Evolutionary conservation across 1,140 invertebrate species (phyloP), one percentile per base, ranked within the genome.

Genomic region (Brachionus rubens): DNA sequence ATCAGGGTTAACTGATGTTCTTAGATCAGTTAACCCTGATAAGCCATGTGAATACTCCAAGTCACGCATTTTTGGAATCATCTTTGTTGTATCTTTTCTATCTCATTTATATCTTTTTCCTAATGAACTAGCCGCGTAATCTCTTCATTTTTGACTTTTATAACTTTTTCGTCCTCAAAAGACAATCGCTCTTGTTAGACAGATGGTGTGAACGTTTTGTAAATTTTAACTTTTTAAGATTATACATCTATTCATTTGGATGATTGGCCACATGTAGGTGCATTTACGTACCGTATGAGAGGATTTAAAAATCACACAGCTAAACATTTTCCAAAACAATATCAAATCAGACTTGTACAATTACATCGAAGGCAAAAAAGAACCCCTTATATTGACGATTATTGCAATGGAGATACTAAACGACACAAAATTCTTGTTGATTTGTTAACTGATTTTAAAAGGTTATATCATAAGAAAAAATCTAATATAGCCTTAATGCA

Each of bases 321-420:
- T 0, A 90, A 96, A 84, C 93, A 96, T 84, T 96, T 94, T 81
- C 89, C 94, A 86, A 85, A 92, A 43, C 88, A 91, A 0, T 96
- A 89, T 82, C 92, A 91, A 79, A 77, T 90, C 36, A 86, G 86
- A 3, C 83, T 87, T 16, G 82, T 89, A 24, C 85, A 87, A 26
- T 78, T 78, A 28, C 78, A 79, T 46, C 52, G 9, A 78, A 79
- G 1, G 78, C 83, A 77, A 68, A 10, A 3, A 46, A 46, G 14
- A 46, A 7, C 26, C 7, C 7, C 3, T 26, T 26, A 21, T 26
- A 24, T 7, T 4, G 21, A 67, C 26, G 7, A n/a, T 24, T 78
- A 75, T 88, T 97, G 94, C 81, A 84, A 92, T 46, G 91, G 91
- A 4, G 88, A 89, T 16, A 86, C 87, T 6, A 90, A 91, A 0